These are phyloP conservation scores for Nyctalus aviator DNA, from an alignment of 2,797 vertebrate species.

Conservation along the genomic window DNA sequence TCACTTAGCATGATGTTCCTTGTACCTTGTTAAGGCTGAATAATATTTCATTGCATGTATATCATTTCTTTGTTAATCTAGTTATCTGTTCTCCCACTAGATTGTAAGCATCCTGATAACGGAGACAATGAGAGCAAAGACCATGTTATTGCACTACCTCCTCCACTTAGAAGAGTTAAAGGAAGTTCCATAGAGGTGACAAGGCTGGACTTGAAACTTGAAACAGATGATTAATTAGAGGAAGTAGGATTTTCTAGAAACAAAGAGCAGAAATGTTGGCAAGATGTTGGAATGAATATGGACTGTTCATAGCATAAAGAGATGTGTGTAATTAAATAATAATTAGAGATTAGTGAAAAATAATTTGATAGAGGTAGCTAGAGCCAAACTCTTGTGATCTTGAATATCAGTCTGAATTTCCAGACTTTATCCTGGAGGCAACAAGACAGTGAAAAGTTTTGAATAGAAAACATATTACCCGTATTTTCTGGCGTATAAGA, in stretches of 20 bases:
- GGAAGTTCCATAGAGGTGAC: neutral
- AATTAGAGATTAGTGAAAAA: neutral
- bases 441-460: neutral
- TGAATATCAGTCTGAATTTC: neutral
- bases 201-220: neutral
- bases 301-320: neutral
- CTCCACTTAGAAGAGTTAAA: neutral
- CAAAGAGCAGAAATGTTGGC: neutral
- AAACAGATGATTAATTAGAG: neutral
- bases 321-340: neutral
- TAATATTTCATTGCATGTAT: neutral
- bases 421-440: conserved; percentile 12
- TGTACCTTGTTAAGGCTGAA: neutral
- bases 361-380: neutral
- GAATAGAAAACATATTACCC: neutral
- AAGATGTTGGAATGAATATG: neutral
- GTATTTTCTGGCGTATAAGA: no score
- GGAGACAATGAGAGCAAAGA: neutral
- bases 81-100: neutral
- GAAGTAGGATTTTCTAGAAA: neutral
- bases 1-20: neutral
- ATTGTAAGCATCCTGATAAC: neutral
- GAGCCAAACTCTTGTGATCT: neutral
- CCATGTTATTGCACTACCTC: neutral
- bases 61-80: neutral